Evolutionary conservation across 2,888 invertebrate species (phyloP).

Genomic region (Busseola fusca): DNA sequence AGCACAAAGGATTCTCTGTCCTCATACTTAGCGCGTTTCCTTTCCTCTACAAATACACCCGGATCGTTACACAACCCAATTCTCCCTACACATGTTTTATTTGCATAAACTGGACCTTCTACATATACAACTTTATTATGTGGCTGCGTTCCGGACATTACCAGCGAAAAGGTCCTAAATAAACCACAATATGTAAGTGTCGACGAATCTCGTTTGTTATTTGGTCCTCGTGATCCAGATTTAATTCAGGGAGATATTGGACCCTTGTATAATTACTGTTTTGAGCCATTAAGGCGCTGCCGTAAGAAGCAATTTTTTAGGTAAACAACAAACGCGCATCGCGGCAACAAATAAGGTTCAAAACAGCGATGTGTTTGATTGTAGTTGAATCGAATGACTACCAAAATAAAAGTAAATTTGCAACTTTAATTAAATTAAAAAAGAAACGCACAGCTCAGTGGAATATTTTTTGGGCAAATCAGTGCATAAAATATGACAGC

Average conservation of each 20-base stretch:
- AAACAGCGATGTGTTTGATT: neutral
- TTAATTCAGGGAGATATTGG: constrained; percentile 18
- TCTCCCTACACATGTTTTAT: constrained; percentile 36
- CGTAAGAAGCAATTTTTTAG: too few relatives aligned
- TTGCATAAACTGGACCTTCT: constrained; percentile 35
- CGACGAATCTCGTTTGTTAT: constrained; percentile 39
- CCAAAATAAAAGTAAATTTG: neutral
- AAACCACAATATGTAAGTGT: constrained; percentile 43
- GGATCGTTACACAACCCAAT: constrained; percentile 15
- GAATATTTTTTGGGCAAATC: neutral
- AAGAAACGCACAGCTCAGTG: neutral
- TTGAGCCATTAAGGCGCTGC: neutral
- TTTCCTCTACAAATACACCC: constrained; percentile 41
- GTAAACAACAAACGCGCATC: neutral
- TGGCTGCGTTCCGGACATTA: constrained; percentile 21
- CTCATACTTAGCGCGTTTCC: neutral
- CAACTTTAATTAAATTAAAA: neutral
- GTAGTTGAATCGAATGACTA: neutral
- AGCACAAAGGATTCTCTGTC: constrained; percentile 2
- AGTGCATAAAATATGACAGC: neutral
- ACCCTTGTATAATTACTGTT: constrained; percentile 10
- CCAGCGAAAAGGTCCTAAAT: constrained; percentile 33
- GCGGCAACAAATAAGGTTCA: neutral
- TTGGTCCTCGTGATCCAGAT: constrained; percentile 47
- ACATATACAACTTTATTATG: constrained; percentile 17